Base-by-base conservation (phyloP, 2,113 vertebrate genomes). In the Thryonomys swinderianus region DNA sequence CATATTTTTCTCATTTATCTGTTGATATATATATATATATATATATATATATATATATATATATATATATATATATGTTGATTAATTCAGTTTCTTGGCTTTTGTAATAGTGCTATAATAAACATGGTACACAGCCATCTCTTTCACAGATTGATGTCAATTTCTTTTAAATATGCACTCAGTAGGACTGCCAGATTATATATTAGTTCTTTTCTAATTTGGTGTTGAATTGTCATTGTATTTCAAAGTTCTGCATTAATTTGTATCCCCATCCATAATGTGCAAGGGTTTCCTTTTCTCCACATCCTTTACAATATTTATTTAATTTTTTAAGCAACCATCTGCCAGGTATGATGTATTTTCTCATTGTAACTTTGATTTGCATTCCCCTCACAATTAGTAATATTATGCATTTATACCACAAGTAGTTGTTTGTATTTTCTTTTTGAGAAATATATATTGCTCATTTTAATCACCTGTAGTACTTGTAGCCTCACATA, bases 401-500 rank as follows among this genome's bases (percentile, higher is more conserved):
- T 73, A 73, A 42, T 42, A 23, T 73, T 73, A 25, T 73, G 1
- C 3, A 73, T 42, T 71, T 27, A 73, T 42, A 5, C 27, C 23
- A 25, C 37, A 13, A 27, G 23, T 42, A 5, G 69, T 4, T 11
- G 42, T 42, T 73, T 73, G 23, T 42, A 23, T 42, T 73, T 71
- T 25, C 10, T n/a, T 42, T 73, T 42, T 73, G 23, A 37, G 12
- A 25, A 73, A 59, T 59, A 21, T 59, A 17, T 42, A 23, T 73
- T 73, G 37, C 40, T 37, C 40, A 25, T 13, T 25, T 42, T 25
- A 25, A 4, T 71, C 14, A 13, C 13, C 25, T 80, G n/a, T 80
- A 32, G n/a, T 57, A 11, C 34, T 79, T 80, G 37, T 57, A 25
- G 34, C 12, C 40, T 92, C 90, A 89, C 81, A 93, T 98, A 97